Base-by-base conservation (phyloP, 2,113 vertebrate species). In the Heterotilapia buettikoferi region DNA sequence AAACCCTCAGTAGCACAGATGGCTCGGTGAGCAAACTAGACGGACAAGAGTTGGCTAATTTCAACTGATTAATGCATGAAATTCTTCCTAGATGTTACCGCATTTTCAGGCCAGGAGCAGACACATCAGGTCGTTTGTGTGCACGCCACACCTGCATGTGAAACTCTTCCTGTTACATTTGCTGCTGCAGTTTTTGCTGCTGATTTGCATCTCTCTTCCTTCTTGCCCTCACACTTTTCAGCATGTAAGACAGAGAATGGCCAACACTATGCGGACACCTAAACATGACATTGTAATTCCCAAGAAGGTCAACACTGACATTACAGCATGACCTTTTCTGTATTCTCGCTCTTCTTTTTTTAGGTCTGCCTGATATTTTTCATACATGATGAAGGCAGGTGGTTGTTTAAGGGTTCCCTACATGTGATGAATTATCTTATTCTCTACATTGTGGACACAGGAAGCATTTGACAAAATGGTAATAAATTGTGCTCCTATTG, bases 1-100 rank as follows among this genome's bases (percentile, higher is more conserved):
- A 83, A 85, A 85, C 59, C 76, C 85, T 87, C 83, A 40, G 54
- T 3, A 68, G 84, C 90, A 63, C 93, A 93, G 94, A 94, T 93
- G 92, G 90, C 90, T 86, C 59, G 6, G 11, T 31, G 45, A 89
- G 84, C 59, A 57, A 83, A 86, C 68, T 33, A 66, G 83, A 84
- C 3, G 6, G 71, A 89, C 14, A 56, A 61, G 40, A 85, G 84
- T 26, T 85, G n/a, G 36, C 16, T 82, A 6, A 76, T 45, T 88
- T 80, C 38, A 7, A 43, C 47, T 2, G 2, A 19, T 80, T 73
- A 61, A 10, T 71, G 52, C 50, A 36, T 54, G 36, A 73, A 50
- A 45, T 38, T 53, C 63, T 26, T 36, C 9, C 26, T 8, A 19
- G 59, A 76, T 12, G 33, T 73, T 83, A 7, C 14, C 8, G 50